Percentiles rank a stretch among this genome's conserved stretches.
These are phyloP conservation scores for Panurus biarmicus DNA, from an alignment of 2,113 vertebrate genomes.

Conservation along the genomic window DNA sequence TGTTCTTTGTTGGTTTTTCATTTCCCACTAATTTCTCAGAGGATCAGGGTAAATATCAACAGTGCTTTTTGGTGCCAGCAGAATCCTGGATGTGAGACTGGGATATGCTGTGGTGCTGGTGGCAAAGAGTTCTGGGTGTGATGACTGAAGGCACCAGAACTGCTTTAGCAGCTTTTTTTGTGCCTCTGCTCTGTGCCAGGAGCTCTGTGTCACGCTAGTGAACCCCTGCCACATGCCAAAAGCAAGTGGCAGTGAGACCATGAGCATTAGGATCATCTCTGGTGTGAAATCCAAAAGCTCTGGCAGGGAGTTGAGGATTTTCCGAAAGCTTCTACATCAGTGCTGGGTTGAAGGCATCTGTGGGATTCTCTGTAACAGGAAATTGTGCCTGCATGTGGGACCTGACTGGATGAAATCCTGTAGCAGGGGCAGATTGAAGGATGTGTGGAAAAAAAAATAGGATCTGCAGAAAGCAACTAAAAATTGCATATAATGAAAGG, in stretches of 20 bases:
- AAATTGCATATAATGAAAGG: not conserved
- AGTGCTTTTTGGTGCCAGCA: not conserved
- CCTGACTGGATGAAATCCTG: not conserved
- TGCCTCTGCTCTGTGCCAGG: not conserved
- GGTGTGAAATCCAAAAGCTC: not conserved
- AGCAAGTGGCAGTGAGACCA: fast-evolving
- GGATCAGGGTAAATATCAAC: not conserved
- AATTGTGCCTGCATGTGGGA: not conserved
- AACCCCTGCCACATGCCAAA: not conserved
- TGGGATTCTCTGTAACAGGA: not conserved
- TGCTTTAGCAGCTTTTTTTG: not conserved
- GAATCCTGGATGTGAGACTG: not conserved
- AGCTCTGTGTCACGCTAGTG: not conserved
- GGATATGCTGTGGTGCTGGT: not conserved
- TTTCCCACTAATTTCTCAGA: not conserved
- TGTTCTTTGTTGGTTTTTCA: not conserved
- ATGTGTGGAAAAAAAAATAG: not conserved
- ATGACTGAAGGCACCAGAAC: not conserved
- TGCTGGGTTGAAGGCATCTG: not conserved
- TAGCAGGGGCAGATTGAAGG: not conserved
- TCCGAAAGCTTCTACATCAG: not conserved
- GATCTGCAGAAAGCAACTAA: not conserved
- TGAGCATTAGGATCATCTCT: not conserved
- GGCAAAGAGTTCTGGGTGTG: not conserved
- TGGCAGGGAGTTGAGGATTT: not conserved